These are phyloP conservation scores for Chloroclystis v-ata DNA, from an alignment of 2,888 invertebrate species.

Conservation along the genomic window DNA sequence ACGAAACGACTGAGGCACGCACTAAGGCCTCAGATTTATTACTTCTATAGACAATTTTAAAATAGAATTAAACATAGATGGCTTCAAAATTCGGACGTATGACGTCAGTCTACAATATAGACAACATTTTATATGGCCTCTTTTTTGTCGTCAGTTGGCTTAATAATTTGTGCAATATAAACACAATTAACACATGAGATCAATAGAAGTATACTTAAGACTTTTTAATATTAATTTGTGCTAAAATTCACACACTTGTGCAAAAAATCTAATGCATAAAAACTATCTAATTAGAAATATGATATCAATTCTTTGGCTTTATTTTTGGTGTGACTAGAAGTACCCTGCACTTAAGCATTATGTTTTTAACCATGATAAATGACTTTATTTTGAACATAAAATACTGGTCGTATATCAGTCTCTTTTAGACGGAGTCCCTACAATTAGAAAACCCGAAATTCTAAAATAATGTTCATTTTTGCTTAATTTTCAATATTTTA, in stretches of 20 bases:
- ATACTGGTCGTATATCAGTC: constrained; percentile 42
- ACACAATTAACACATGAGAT: constrained; percentile 9
- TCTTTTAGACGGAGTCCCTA: constrained; percentile 39
- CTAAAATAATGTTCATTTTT: no score
- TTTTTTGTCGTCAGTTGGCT: no score
- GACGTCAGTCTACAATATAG: no score
- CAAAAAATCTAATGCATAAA: constrained; percentile 17
- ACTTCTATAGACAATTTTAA: no score
- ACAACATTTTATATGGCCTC: no score
- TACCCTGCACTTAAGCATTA: constrained; percentile 40
- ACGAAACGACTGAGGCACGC: no score
- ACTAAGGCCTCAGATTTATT: no score
- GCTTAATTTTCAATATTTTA: no score
- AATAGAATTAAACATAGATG: no score
- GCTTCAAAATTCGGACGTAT: no score
- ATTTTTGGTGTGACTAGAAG: constrained; percentile 31
- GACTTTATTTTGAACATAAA: constrained; percentile 28
- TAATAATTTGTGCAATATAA: no score
- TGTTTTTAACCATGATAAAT: constrained; percentile 23
- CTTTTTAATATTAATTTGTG: constrained; percentile 16
- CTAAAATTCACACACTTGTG: constrained; percentile 24
- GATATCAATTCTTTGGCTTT: constrained; percentile 10
- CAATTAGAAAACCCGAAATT: background rate
- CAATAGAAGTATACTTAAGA: constrained; percentile 6
- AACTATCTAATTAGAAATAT: constrained; percentile 7